Percentiles rank a stretch among this genome's conserved stretches.
Conservation (phyloP, 2,888 invertebrate genomes). For the Entomobrya multifasciata region DNA sequence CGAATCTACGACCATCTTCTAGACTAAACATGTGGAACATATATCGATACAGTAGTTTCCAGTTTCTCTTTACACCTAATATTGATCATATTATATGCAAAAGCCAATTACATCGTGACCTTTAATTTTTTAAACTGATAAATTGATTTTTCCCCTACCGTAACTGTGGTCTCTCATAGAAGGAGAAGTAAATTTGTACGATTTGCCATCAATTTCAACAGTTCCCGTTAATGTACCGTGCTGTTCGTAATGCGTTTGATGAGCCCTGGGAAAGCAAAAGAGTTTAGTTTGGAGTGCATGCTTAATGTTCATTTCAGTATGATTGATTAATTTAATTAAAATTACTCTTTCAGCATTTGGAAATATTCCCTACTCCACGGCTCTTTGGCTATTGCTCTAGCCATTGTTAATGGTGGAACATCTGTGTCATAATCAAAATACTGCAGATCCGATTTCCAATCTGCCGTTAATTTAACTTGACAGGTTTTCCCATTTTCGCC, state of each 20-base stretch:
- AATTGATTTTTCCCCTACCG: no score
- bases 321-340: no score
- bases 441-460: constrained; percentile 83
- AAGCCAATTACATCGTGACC: no score
- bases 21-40: constrained; percentile 89
- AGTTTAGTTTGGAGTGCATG: no score
- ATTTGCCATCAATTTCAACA: constrained; percentile 83
- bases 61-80: constrained; percentile 88
- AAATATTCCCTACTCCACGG: constrained; percentile 88
- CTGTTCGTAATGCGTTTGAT: constrained; percentile 93
- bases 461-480: constrained; percentile 85
- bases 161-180: constrained; percentile 91
- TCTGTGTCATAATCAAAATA: constrained; percentile 90
- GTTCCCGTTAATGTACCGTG: constrained; percentile 86
- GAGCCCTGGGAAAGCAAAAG: no score
- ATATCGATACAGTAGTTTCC: constrained; percentile 89
- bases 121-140: neutral
- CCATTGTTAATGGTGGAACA: constrained; percentile 85
- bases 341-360: constrained; percentile 85
- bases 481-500: constrained; percentile 82
- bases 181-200: constrained; percentile 83
- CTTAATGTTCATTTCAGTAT: no score
- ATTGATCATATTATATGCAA: no score
- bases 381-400: constrained; percentile 88
- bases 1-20: constrained; percentile 86